Evolutionary conservation across 2,888 invertebrate genomes (phyloP).

Genomic region (Campoletis raptor): DNA sequence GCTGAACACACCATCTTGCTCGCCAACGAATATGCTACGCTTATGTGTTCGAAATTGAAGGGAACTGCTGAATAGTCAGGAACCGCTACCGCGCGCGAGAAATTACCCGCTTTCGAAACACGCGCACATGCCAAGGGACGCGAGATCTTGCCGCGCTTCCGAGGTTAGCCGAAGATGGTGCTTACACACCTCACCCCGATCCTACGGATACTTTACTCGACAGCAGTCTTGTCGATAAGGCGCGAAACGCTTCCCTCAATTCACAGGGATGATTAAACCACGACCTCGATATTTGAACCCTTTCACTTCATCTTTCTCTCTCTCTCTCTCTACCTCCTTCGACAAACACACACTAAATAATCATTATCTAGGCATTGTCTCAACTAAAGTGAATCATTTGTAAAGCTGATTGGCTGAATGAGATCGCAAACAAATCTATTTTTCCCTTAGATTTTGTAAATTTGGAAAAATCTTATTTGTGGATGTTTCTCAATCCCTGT

Average conservation of each 20-base stretch:
- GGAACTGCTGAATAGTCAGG: slow-evolving; percentile 56
- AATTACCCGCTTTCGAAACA: slow-evolving; percentile 57
- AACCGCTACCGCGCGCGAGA: slow-evolving; percentile 53
- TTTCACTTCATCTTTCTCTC: slow-evolving; percentile 20
- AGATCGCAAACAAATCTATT: background rate
- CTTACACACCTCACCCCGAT: slow-evolving; percentile 19
- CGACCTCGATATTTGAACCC: slow-evolving; percentile 73
- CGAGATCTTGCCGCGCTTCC: slow-evolving; percentile 59
- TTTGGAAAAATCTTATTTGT: background rate
- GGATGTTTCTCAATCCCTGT: background rate
- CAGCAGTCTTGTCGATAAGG: slow-evolving; percentile 50
- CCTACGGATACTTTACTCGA: background rate
- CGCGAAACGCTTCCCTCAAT: slow-evolving; percentile 58
- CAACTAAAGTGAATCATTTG: background rate
- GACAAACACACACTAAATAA: background rate
- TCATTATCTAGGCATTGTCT: background rate
- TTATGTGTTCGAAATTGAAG: slow-evolving; percentile 38
- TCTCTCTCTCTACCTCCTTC: background rate
- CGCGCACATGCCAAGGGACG: slow-evolving; percentile 29
- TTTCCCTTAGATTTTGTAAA: background rate
- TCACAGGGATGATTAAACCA: slow-evolving; percentile 65
- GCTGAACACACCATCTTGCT: slow-evolving; percentile 66
- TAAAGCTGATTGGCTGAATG: background rate
- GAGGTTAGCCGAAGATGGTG: slow-evolving; percentile 48
- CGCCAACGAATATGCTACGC: slow-evolving; percentile 8